These are phyloP conservation scores for Papilio xuthus DNA, from an alignment of 1,140 invertebrate species.

Conservation along the genomic window DNA sequence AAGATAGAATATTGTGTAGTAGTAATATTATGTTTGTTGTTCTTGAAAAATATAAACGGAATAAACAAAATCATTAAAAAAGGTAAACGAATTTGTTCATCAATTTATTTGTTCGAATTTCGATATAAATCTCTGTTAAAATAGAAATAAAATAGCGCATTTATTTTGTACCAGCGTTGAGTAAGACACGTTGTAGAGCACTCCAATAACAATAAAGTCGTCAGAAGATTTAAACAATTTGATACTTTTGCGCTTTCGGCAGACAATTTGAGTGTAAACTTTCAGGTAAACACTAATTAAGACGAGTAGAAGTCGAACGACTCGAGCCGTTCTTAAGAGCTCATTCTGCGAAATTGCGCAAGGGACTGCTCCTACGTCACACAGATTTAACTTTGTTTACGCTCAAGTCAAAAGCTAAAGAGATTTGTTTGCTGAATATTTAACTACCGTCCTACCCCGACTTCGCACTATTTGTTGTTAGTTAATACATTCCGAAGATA, in stretches of 20 bases:
- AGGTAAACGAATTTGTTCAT: too few species aligned
- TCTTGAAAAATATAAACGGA: too few species aligned
- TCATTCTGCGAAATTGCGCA: conserved; percentile 37
- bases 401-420: conserved; percentile 42
- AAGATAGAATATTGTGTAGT: too few species aligned
- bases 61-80: too few species aligned
- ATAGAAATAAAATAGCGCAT: background rate
- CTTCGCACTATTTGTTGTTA: too few species aligned
- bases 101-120: too few species aligned
- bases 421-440: conserved; percentile 20
- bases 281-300: conserved; percentile 34
- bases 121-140: too few species aligned
- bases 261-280: conserved; percentile 28
- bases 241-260: conserved; percentile 25
- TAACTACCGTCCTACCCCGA: too few species aligned
- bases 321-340: conserved; percentile 32
- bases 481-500: too few species aligned
- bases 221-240: conserved; percentile 19
- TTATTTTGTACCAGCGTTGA: background rate
- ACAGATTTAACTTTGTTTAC: conserved; percentile 42
- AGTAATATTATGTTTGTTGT: too few species aligned
- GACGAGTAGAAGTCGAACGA: conserved; percentile 32
- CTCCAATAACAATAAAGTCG: conserved; percentile 13
- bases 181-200: background rate
- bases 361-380: conserved; percentile 34